phyloP scores from a whole-genome alignment of 2,888 invertebrate species.

The Patella pellucida region DNA sequence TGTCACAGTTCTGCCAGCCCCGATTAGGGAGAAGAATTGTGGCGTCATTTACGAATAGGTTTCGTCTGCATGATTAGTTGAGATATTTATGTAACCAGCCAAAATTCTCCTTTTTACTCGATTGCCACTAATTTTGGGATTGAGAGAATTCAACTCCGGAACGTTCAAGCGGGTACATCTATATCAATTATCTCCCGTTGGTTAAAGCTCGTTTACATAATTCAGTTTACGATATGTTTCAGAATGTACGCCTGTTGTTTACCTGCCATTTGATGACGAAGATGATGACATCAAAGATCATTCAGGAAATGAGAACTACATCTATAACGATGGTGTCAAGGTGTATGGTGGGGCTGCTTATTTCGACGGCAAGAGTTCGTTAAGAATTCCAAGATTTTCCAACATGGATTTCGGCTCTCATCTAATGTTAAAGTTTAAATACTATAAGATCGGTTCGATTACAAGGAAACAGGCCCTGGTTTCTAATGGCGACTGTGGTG shows the following conservation, averaged over 20 bases:
- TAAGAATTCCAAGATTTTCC: constrained; percentile 56
- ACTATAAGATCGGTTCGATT: constrained; percentile 25
- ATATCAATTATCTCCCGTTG: constrained; percentile 4
- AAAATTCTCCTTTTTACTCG: too few relatives aligned
- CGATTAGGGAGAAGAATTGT: too few relatives aligned
- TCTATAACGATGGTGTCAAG: constrained; percentile 45
- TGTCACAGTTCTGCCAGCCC: too few relatives aligned
- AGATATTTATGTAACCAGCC: too few relatives aligned
- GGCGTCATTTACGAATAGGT: too few relatives aligned
- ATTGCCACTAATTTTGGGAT: too few relatives aligned
- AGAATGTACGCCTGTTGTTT: constrained; percentile 34
- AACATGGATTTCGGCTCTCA: constrained; percentile 48
- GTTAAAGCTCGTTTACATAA: constrained; percentile 23
- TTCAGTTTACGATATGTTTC: constrained; percentile 27
- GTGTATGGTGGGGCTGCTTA: constrained; percentile 44
- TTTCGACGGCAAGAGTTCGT: constrained; percentile 51
- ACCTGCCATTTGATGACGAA: constrained; percentile 32
- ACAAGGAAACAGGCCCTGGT: constrained; percentile 43
- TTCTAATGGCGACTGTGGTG: constrained; percentile 55
- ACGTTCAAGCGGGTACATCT: too few relatives aligned
- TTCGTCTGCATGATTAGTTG: too few relatives aligned
- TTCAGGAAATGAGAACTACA: constrained; percentile 36
- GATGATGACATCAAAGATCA: constrained; percentile 26
- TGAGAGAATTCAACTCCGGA: too few relatives aligned
- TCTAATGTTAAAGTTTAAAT: constrained; percentile 50